Evolutionary conservation across 1,140 invertebrate genomes (phyloP).

Genomic region (Steinernema khuongi): DNA sequence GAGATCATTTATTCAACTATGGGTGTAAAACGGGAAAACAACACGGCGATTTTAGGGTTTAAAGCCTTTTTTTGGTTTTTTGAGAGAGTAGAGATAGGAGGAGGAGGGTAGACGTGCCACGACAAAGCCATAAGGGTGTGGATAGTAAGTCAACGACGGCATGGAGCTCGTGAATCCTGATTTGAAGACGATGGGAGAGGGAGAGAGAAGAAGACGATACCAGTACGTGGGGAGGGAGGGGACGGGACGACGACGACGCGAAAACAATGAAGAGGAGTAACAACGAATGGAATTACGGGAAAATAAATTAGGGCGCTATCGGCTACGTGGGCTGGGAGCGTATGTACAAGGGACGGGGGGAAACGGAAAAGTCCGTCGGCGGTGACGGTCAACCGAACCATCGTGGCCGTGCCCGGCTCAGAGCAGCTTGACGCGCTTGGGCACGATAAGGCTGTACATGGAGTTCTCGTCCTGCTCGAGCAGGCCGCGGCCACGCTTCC

Average conservation of each 20-base stretch:
- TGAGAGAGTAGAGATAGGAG: background rate
- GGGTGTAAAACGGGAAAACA: too few relatives aligned
- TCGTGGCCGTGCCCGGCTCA: background rate
- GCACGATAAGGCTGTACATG: background rate
- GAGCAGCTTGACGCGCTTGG: slow-evolving; percentile 1
- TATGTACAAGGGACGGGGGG: background rate
- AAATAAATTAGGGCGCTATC: background rate
- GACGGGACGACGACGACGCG: background rate
- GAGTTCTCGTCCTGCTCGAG: slow-evolving; percentile 9
- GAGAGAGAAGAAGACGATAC: background rate
- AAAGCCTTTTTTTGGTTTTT: background rate
- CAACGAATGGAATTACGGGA: slow-evolving; percentile 14
- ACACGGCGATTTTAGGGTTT: background rate
- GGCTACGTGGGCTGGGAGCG: background rate
- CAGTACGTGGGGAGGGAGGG: background rate
- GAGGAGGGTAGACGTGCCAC: background rate
- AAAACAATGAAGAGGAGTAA: background rate
- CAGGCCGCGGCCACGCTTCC: slow-evolving; percentile 11
- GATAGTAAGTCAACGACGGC: slow-evolving; percentile 12
- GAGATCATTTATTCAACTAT: too few relatives aligned
- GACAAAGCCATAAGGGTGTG: background rate
- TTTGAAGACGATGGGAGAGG: background rate
- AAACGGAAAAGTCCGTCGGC: slow-evolving; percentile 14
- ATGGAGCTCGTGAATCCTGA: slow-evolving; percentile 5
- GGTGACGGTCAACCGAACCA: slow-evolving; percentile 5